Evolutionary conservation across 1,140 invertebrate species (phyloP).

Genomic region (Drosophila arawakana): DNA sequence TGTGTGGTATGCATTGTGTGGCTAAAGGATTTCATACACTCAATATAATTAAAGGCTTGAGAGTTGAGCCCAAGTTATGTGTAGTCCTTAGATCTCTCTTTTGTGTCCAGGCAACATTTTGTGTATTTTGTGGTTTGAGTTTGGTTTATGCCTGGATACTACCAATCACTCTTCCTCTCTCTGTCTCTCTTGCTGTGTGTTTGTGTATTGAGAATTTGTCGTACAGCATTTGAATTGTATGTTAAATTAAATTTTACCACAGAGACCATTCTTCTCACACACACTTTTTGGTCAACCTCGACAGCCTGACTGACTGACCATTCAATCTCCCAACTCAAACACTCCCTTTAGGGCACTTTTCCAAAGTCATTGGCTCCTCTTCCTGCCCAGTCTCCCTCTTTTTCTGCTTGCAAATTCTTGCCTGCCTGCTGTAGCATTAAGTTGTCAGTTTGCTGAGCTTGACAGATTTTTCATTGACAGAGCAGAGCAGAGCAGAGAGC

Average conservation of each 20-base stretch:
- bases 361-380: conserved; percentile 61
- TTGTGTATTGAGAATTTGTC: conserved; percentile 62
- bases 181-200: background rate
- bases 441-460: conserved; percentile 78
- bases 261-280: conserved; percentile 50
- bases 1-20: conserved; percentile 59
- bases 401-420: conserved; percentile 6
- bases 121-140: conserved; percentile 62
- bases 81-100: conserved; percentile 16
- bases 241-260: conserved; percentile 83
- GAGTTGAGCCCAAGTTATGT: conserved; percentile 59
- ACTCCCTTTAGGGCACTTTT: conserved; percentile 22
- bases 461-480: conserved; percentile 76
- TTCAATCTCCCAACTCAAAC: background rate
- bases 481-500: conserved; percentile 2
- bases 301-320: conserved; percentile 1
- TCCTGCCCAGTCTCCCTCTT: background rate
- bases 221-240: conserved; percentile 73
- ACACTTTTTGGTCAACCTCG: background rate
- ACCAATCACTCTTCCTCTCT: conserved; percentile 5
- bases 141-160: conserved; percentile 32
- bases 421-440: conserved; percentile 65
- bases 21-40: conserved; percentile 83
- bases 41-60: conserved; percentile 82
- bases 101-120: conserved; percentile 75